Evolutionary conservation across 2,113 vertebrate species (phyloP).

Genomic region (Furnarius figulus): DNA sequence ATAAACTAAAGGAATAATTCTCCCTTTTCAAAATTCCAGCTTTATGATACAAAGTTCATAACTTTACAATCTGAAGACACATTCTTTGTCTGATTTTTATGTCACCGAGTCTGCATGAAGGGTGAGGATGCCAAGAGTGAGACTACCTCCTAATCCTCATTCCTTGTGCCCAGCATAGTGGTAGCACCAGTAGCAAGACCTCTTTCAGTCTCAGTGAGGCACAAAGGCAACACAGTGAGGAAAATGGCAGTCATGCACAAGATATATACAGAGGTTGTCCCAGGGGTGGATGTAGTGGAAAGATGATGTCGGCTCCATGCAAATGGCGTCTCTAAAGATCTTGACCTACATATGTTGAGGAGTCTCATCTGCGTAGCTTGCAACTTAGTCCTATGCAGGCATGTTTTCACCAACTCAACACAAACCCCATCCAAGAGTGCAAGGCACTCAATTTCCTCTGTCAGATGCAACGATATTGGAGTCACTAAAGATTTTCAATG

Average conservation of each 20-base stretch:
- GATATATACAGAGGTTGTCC: background rate
- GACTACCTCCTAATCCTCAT: rapidly evolving
- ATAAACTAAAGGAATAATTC: background rate
- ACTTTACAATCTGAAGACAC: background rate
- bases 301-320: background rate
- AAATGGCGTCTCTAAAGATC: background rate
- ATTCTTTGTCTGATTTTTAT: background rate
- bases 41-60: background rate
- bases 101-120: background rate
- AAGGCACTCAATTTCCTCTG: background rate
- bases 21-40: background rate
- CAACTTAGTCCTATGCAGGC: background rate
- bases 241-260: rapidly evolving
- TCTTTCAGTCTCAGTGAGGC: background rate
- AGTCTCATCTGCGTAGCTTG: background rate
- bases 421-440: background rate
- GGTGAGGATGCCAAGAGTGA: background rate
- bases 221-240: rapidly evolving
- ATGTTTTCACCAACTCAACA: background rate
- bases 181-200: background rate
- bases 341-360: background rate
- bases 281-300: background rate
- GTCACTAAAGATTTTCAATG: background rate
- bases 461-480: background rate
- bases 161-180: background rate